Conservation (phyloP, 2,113 vertebrate species). For the Corynorhinus townsendii region DNA sequence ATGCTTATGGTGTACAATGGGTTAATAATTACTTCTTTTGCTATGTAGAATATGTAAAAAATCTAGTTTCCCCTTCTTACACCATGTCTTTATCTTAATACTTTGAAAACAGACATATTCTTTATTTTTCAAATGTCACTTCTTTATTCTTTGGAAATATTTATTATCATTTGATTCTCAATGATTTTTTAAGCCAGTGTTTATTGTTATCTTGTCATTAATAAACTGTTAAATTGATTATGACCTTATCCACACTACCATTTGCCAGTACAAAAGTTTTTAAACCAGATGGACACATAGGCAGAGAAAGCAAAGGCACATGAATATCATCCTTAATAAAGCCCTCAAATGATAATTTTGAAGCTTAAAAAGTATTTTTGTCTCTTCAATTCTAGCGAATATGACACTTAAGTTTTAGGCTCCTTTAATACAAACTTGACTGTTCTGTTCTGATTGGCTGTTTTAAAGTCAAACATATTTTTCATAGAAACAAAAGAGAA, state of each 20-base stretch:
- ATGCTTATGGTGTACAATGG: too few relatives aligned
- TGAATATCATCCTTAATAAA: too few relatives aligned
- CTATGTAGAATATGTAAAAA: neutral
- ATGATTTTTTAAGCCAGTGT: too few relatives aligned
- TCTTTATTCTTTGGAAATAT: neutral
- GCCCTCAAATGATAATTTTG: neutral
- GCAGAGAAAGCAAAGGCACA: too few relatives aligned
- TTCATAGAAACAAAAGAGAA: neutral
- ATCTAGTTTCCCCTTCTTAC: neutral
- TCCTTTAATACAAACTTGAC: neutral
- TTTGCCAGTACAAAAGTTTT: too few relatives aligned
- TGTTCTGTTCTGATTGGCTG: neutral
- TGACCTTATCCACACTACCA: too few relatives aligned
- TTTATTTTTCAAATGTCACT: neutral
- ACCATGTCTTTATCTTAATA: neutral
- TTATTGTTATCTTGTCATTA: too few relatives aligned
- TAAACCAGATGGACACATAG: too few relatives aligned
- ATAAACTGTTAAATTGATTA: too few relatives aligned
- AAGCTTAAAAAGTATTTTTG: neutral
- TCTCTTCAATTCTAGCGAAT: neutral
- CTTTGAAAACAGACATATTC: neutral
- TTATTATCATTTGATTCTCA: neutral
- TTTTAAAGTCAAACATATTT: neutral
- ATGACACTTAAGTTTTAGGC: neutral
- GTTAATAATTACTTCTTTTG: neutral